phyloP scores from a whole-genome alignment of 2,888 invertebrate species.

The Limnephilus rhombicus region DNA sequence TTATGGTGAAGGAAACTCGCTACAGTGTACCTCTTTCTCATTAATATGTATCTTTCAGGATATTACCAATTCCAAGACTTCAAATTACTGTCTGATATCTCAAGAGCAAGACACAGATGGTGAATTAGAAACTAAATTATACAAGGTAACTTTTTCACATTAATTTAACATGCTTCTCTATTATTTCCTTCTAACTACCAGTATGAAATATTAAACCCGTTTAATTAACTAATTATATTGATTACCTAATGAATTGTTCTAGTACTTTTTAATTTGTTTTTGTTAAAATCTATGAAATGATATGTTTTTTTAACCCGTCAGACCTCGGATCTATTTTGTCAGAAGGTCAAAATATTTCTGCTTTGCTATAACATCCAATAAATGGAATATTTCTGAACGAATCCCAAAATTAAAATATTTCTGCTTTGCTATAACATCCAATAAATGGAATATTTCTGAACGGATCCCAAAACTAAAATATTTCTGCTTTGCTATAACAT shows the following conservation, averaged over 20 bases:
- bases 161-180: neutral
- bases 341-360: too few species aligned
- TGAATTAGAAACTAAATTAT: constrained; percentile 93
- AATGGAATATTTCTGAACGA: too few species aligned
- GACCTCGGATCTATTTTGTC: too few species aligned
- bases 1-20: constrained; percentile 10
- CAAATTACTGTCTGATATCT: constrained; percentile 94
- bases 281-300: neutral
- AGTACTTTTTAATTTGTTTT: neutral
- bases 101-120: constrained; percentile 96
- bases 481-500: too few species aligned
- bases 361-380: too few species aligned
- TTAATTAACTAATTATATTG: neutral
- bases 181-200: neutral
- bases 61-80: constrained; percentile 83
- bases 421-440: too few species aligned
- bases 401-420: too few species aligned
- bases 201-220: neutral
- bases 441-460: too few species aligned
- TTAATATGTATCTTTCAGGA: constrained; percentile 70
- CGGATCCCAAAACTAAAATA: too few species aligned
- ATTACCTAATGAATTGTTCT: neutral
- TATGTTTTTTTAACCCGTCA: too few species aligned
- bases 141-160: constrained; percentile 80
- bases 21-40: neutral